A percentile compares a stretch with the other conserved stretches of the same genome.
phyloP scores from a whole-genome alignment of 2,113 vertebrate genomes.

The Chionomys nivalis region DNA sequence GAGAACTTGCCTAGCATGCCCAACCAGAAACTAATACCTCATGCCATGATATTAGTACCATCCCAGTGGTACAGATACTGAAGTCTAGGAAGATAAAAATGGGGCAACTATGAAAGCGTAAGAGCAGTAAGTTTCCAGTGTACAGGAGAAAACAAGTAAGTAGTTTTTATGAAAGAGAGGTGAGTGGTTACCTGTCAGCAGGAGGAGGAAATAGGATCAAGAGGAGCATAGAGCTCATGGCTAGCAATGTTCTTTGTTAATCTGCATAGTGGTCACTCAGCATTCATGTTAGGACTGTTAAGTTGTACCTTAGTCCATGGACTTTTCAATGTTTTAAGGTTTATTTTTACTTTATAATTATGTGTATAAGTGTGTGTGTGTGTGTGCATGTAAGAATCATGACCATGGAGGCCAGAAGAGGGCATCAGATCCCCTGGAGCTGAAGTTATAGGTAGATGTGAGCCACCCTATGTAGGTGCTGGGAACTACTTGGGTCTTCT shows the following conservation, averaged over 20 bases:
- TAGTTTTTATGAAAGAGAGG: neutral
- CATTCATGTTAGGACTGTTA: neutral
- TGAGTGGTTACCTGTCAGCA: neutral
- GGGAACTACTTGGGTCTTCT: neutral
- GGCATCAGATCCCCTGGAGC: neutral
- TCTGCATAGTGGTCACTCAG: neutral
- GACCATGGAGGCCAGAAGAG: neutral
- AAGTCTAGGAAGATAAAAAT: neutral
- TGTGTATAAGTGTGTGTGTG: neutral
- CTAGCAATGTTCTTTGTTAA: too few species aligned
- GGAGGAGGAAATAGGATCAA: too few species aligned
- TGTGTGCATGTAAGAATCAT: neutral
- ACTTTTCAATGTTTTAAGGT: neutral
- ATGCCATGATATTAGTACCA: neutral
- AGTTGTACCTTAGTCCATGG: neutral
- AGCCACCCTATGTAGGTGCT: neutral
- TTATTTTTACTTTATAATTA: neutral
- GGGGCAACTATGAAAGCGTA: neutral
- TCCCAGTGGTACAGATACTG: neutral
- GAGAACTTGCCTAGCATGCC: neutral
- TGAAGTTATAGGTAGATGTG: neutral
- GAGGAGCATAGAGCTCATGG: neutral
- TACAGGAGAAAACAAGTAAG: neutral
- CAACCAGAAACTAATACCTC: neutral
- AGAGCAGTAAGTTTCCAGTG: neutral